Conservation (phyloP, 53 echinoderm and acorn worm genomes). For the Temnopleurus reevesii region DNA sequence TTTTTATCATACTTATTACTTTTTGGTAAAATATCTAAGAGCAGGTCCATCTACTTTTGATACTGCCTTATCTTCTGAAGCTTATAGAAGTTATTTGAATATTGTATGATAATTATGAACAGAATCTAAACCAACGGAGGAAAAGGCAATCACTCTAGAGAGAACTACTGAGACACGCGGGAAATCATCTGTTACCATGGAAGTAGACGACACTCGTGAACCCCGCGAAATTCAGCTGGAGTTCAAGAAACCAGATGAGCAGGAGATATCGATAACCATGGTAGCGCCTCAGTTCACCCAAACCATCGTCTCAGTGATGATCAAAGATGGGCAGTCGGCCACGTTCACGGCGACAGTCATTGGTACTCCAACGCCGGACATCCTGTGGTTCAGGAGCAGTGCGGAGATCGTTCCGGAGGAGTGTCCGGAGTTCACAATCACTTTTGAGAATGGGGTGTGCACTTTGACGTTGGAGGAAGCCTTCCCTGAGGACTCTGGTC, state of each 20-base stretch:
- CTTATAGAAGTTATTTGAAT: not conserved
- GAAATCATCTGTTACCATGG: constrained; percentile 66
- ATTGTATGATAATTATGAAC: constrained; percentile 10
- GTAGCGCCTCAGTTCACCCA: constrained; percentile 83
- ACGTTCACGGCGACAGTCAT: constrained; percentile 73
- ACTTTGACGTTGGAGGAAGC: constrained; percentile 77
- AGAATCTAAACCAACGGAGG: constrained; percentile 32
- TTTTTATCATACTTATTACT: no score
- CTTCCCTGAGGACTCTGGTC: constrained; percentile 93
- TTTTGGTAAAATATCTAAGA: no score
- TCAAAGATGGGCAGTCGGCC: constrained; percentile 82
- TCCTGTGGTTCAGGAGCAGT: constrained; percentile 78
- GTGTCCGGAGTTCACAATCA: constrained; percentile 81
- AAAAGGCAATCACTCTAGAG: constrained; percentile 49
- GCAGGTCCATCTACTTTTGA: no score
- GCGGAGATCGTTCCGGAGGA: constrained; percentile 69
- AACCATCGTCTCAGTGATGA: constrained; percentile 70
- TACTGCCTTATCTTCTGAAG: no score
- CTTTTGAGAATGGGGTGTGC: constrained; percentile 67
- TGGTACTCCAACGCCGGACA: constrained; percentile 73
- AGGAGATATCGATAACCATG: constrained; percentile 38
- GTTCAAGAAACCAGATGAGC: constrained; percentile 73
- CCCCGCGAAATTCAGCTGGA: constrained; percentile 75
- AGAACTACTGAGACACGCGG: constrained; percentile 62
- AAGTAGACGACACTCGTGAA: constrained; percentile 71